Evolutionary conservation across 2,113 vertebrate genomes (phyloP).

Genomic region (Eira barbara): DNA sequence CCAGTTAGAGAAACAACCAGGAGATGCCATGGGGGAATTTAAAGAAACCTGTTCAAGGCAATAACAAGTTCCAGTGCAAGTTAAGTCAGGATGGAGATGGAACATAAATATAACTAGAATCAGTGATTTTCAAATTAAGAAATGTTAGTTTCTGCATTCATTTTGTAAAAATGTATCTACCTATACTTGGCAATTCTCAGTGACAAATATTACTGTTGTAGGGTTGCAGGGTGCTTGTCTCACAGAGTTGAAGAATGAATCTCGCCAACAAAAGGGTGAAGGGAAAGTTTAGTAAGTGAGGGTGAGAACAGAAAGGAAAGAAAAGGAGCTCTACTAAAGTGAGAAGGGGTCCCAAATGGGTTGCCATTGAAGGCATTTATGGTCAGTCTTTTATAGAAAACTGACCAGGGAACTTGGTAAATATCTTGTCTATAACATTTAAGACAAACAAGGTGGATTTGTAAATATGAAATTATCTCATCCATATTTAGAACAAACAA

Average conservation of each 20-base stretch:
- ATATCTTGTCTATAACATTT: neutral
- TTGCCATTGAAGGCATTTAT: neutral
- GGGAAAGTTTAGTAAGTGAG: neutral
- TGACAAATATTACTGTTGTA: neutral
- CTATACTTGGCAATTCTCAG: neutral
- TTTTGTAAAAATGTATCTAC: neutral
- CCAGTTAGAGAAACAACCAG: neutral
- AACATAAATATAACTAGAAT: neutral
- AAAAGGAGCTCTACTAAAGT: neutral
- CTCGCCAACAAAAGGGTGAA: neutral
- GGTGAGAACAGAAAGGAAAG: neutral
- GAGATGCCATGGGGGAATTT: neutral
- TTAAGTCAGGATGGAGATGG: neutral
- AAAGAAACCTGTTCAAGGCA: neutral
- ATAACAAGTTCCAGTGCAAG: neutral
- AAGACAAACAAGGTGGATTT: neutral
- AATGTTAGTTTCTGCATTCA: neutral
- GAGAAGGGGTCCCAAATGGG: neutral
- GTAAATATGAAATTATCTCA: neutral
- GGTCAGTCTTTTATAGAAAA: neutral
- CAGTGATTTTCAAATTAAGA: slow-evolving; percentile 4
- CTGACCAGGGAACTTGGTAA: neutral
- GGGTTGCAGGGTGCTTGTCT: neutral
- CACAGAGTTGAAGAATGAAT: neutral
- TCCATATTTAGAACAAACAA: neutral